Base-by-base conservation (phyloP, 2,797 vertebrate species). In the Rhynchotus rufescens region DNA sequence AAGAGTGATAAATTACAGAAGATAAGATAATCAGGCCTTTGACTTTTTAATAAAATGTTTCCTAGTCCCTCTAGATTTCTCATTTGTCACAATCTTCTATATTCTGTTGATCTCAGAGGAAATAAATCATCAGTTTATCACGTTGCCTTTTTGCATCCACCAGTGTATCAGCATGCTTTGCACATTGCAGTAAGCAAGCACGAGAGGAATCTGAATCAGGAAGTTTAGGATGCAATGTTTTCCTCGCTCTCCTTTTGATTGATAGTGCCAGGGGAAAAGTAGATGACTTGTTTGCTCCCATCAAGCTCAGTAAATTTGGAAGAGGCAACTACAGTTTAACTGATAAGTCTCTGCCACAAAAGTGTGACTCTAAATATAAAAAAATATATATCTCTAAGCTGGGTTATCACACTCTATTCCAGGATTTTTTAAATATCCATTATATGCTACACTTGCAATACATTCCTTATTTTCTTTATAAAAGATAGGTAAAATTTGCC, bases 81-180 rank as follows among this genome's bases (percentile, higher is more conserved):
- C 38, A 92, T 95, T 97, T 96, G 77, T 97, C 93, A 94, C 42
- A 72, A 32, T 92, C 92, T 86, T 94, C 28, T 60, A 51, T 86
- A 88, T 79, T 86, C 67, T 95, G 49, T 94, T 89, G n/a, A 85
- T 95, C 83, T 94, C 51, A 67, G 52, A 89, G 32, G 86, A 94
- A 95, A 97, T 97, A 96, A 96, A 96, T 95, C 75, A 91, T 77
- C 4, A 12, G 32, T 67, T 97, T 96, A 95, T 95, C 94, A 86
- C n/a, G 22, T 36, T 94, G 72, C 66, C 85, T 96, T 90, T 92
- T 60, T 57, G 95, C 67, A 49, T 49, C 54, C 76, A 25, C n/a
- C 80, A 45, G 40, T 86, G 54, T 45, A 93, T 97, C 74, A 93
- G 62, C 38, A 86, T 81, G 40, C 78, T 75, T 92, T 93, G 82